A percentile compares a stretch with the other conserved stretches of the same genome.
These are phyloP conservation scores for Drosophila putrida DNA, from an alignment of 2,888 invertebrate species.

Conservation along the genomic window DNA sequence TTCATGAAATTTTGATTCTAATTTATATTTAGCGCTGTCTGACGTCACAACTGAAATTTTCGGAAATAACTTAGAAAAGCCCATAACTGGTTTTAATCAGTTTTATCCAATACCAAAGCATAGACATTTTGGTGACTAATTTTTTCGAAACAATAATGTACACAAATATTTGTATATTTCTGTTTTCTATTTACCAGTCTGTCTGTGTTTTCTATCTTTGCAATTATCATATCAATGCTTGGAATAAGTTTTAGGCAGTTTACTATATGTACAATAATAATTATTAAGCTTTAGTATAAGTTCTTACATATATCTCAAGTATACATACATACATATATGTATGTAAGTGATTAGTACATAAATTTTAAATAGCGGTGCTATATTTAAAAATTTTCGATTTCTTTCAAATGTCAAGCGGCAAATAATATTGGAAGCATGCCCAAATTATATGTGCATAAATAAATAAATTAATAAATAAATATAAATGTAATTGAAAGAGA, in stretches of 20 bases:
- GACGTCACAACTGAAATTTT: conserved; percentile 45
- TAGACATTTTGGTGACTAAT: conserved; percentile 9
- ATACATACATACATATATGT: background rate
- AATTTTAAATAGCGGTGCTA: conserved; percentile 36
- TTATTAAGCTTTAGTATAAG: conserved; percentile 1
- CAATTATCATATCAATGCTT: background rate
- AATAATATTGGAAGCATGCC: conserved; percentile 72
- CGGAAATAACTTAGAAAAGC: conserved; percentile 38
- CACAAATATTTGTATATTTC: background rate
- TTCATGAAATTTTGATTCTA: conserved; percentile 6
- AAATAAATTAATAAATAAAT: conserved; percentile 40
- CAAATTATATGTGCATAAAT: conserved; percentile 54
- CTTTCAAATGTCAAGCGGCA: conserved; percentile 70
- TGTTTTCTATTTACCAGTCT: background rate
- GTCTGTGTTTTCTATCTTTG: no score
- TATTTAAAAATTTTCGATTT: conserved; percentile 63
- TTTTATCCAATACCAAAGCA: conserved; percentile 24
- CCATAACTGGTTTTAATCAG: conserved; percentile 51
- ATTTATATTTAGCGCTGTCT: conserved; percentile 36
- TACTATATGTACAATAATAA: conserved; percentile 1
- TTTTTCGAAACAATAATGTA: background rate
- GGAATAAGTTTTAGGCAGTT: background rate
- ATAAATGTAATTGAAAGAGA: conserved; percentile 35
- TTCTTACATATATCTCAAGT: conserved; percentile 1
- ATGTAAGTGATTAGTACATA: conserved; percentile 16